These are phyloP conservation scores for Melangyna quadrimaculata DNA, from an alignment of 2,888 invertebrate species.

Conservation along the genomic window DNA sequence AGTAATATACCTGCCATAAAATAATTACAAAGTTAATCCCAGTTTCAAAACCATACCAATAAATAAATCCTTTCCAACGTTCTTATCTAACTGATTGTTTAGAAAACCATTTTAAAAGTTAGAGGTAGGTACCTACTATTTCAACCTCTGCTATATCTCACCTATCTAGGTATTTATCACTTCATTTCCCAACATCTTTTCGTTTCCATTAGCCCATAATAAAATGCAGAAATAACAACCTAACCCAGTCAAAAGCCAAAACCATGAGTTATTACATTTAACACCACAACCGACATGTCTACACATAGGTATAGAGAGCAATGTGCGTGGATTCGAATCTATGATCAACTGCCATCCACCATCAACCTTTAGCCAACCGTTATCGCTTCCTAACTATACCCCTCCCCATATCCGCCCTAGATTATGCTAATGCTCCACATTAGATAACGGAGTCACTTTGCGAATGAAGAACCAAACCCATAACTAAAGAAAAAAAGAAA, in stretches of 20 bases:
- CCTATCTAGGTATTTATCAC: constrained; percentile 46
- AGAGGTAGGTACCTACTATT: neutral
- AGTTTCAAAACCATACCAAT: neutral
- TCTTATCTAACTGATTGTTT: constrained; percentile 56
- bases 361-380: constrained; percentile 27
- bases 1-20: neutral
- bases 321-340: constrained; percentile 38
- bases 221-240: neutral
- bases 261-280: constrained; percentile 47
- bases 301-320: constrained; percentile 9
- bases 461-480: constrained; percentile 22
- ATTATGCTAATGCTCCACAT: constrained; percentile 58
- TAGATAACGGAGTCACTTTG: constrained; percentile 58
- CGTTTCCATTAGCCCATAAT: neutral
- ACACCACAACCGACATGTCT: constrained; percentile 37
- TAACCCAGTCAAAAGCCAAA: constrained; percentile 39
- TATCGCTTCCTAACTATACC: constrained; percentile 41
- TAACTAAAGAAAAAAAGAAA: constrained; percentile 1
- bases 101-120: constrained; percentile 33
- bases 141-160: neutral
- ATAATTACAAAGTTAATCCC: neutral
- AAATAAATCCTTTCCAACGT: constrained; percentile 24
- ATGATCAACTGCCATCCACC: neutral
- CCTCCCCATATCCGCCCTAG: constrained; percentile 17
- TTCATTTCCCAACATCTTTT: constrained; percentile 13